Percentiles rank a stretch among this genome's conserved stretches.
These are phyloP conservation scores for Dendrolimus kikuchii DNA, from an alignment of 1,140 invertebrate genomes.

Conservation along the genomic window DNA sequence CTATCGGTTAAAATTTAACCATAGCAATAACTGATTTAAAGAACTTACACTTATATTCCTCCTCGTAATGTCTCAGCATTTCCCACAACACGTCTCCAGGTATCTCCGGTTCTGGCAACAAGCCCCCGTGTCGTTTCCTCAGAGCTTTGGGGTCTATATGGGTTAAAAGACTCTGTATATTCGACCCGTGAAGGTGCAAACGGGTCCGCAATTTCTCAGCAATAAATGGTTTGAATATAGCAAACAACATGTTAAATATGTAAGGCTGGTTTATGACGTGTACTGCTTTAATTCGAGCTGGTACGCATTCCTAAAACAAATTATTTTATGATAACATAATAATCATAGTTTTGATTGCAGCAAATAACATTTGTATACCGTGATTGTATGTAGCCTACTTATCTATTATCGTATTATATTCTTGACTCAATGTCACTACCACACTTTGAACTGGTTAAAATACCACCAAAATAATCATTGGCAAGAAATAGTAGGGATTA, in stretches of 20 bases:
- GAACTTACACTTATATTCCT: slow-evolving; percentile 51
- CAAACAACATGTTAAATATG: slow-evolving; percentile 90
- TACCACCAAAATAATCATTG: too few species aligned
- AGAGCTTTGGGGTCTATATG: slow-evolving; percentile 83
- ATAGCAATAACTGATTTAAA: not conserved
- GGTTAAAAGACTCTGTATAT: slow-evolving; percentile 83
- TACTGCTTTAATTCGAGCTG: slow-evolving; percentile 86
- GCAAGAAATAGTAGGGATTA: too few species aligned
- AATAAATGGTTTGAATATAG: slow-evolving; percentile 91
- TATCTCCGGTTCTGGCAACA: slow-evolving; percentile 74
- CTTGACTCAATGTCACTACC: too few species aligned
- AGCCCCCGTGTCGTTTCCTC: slow-evolving; percentile 84
- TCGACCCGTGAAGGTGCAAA: slow-evolving; percentile 87
- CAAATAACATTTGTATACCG: too few species aligned
- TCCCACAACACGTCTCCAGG: slow-evolving; percentile 55
- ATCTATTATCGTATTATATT: too few species aligned
- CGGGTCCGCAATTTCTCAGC: slow-evolving; percentile 81
- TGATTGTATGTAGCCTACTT: too few species aligned
- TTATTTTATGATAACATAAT: not conserved
- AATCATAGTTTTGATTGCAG: too few species aligned
- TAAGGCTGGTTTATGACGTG: slow-evolving; percentile 92
- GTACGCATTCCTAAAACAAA: slow-evolving; percentile 79
- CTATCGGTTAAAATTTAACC: not conserved
- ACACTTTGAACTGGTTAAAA: too few species aligned
- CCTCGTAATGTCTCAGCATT: slow-evolving; percentile 61